Percentiles rank a stretch among this genome's conserved stretches.
phyloP scores from a whole-genome alignment of 2,888 invertebrate species.

The Torymus aiolomorphi region DNA sequence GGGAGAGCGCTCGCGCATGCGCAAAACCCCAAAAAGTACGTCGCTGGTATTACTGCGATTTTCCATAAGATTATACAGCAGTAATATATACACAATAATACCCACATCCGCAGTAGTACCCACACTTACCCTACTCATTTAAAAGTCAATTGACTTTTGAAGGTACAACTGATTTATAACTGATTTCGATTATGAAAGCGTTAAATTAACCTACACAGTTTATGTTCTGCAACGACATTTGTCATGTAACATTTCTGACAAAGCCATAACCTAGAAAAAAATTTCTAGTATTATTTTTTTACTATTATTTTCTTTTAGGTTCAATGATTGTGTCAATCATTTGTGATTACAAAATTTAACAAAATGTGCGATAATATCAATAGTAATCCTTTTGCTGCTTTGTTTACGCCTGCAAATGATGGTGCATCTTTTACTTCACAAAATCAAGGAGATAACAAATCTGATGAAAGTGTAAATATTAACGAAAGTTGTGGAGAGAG shows the following conservation, averaged over 20 bases:
- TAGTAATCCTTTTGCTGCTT: slow-evolving; percentile 75
- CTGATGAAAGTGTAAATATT: slow-evolving; percentile 35
- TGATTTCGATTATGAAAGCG: slow-evolving; percentile 40
- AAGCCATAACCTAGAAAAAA: slow-evolving; percentile 48
- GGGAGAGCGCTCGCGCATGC: too few species aligned
- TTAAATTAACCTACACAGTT: slow-evolving; percentile 27
- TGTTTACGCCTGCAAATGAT: slow-evolving; percentile 71
- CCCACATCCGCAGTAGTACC: too few species aligned
- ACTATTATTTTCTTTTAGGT: slow-evolving; percentile 15
- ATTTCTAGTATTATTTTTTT: slow-evolving; percentile 26
- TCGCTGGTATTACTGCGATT: too few species aligned
- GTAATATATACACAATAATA: too few species aligned
- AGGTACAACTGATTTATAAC: slow-evolving; percentile 34
- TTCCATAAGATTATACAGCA: too few species aligned
- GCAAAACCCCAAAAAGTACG: too few species aligned
- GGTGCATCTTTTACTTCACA: slow-evolving; percentile 65
- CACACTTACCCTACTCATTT: too few species aligned
- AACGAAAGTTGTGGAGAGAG: slow-evolving; percentile 11
- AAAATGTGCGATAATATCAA: slow-evolving; percentile 72
- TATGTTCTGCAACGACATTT: slow-evolving; percentile 24
- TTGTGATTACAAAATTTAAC: slow-evolving; percentile 18
- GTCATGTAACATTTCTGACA: slow-evolving; percentile 46
- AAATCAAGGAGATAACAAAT: slow-evolving; percentile 50
- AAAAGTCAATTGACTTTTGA: slow-evolving; percentile 45
- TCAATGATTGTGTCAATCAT: slow-evolving; percentile 45